Percentiles rank a stretch among this genome's conserved stretches.
Evolutionary conservation across 2,888 invertebrate genomes (phyloP).

Genomic region (Drosophila kambysellisi): DNA sequence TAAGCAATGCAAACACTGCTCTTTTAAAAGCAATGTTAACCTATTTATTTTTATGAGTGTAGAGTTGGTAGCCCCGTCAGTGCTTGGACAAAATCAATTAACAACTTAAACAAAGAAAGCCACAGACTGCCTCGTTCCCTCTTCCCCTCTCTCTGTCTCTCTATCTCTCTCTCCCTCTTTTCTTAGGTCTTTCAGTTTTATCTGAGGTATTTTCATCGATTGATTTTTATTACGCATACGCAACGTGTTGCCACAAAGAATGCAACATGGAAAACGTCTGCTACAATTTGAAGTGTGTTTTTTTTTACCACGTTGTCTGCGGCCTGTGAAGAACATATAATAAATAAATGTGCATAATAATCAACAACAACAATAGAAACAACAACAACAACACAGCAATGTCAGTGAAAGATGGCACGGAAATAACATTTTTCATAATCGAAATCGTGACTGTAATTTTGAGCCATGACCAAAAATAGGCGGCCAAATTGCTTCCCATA

Average conservation of each 20-base stretch:
- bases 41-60: neutral
- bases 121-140: conserved; percentile 28
- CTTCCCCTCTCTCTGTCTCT: neutral
- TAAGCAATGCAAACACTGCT: too few species aligned
- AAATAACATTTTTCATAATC: conserved; percentile 81
- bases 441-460: conserved; percentile 82
- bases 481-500: conserved; percentile 8
- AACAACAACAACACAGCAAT: conserved; percentile 1
- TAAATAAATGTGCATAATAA: conserved; percentile 60
- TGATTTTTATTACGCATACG: conserved; percentile 41
- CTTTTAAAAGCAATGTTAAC: too few species aligned
- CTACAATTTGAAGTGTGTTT: conserved; percentile 13
- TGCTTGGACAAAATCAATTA: conserved; percentile 70
- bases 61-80: neutral
- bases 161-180: conserved; percentile 1
- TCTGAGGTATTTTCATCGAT: conserved; percentile 28
- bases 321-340: conserved; percentile 63
- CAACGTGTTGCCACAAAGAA: conserved; percentile 17
- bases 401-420: conserved; percentile 43
- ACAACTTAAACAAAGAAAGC: conserved; percentile 58
- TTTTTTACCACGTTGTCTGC: conserved; percentile 35
- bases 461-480: conserved; percentile 42
- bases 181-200: neutral
- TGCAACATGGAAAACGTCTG: conserved; percentile 26
- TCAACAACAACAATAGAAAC: conserved; percentile 1